Evolutionary conservation across 2,797 vertebrate species (phyloP).

Genomic region (Premnoplex brunnescens): DNA sequence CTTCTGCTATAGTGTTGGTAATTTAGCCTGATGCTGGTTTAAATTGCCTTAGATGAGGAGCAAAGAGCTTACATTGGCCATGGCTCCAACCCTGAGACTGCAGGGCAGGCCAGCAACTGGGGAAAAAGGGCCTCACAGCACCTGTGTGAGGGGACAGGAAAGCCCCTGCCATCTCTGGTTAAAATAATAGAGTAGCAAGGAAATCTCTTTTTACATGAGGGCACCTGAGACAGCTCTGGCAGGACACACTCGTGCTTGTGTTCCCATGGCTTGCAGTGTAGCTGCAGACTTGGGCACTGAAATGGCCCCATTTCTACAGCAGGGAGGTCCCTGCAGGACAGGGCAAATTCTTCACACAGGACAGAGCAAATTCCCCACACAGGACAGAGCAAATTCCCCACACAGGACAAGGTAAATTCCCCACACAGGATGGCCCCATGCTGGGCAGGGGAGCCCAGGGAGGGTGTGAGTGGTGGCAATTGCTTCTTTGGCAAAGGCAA

Average conservation of each 20-base stretch:
- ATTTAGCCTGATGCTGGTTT: not conserved
- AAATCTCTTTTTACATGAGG: not conserved
- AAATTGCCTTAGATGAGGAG: not conserved
- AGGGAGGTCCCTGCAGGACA: not conserved
- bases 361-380: not conserved
- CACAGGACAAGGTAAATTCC: accelerated
- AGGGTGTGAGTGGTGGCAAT: accelerated
- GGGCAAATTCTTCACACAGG: not conserved
- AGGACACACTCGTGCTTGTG: not conserved
- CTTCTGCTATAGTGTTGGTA: not conserved
- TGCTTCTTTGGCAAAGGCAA: not conserved
- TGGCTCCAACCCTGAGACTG: not conserved
- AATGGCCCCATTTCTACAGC: not conserved
- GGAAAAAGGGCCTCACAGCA: not conserved
- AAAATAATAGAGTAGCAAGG: not conserved
- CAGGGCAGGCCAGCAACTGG: not conserved
- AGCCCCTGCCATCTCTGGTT: not conserved
- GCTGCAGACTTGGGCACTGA: not conserved
- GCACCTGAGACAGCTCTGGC: not conserved
- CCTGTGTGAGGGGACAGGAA: not conserved
- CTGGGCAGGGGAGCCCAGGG: not conserved
- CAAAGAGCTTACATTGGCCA: not conserved
- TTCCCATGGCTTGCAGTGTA: accelerated
- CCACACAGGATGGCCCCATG: accelerated
- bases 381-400: not conserved